These are phyloP conservation scores for Chascanopsetta lugubris DNA, from an alignment of 2,113 vertebrate genomes.

Conservation along the genomic window DNA sequence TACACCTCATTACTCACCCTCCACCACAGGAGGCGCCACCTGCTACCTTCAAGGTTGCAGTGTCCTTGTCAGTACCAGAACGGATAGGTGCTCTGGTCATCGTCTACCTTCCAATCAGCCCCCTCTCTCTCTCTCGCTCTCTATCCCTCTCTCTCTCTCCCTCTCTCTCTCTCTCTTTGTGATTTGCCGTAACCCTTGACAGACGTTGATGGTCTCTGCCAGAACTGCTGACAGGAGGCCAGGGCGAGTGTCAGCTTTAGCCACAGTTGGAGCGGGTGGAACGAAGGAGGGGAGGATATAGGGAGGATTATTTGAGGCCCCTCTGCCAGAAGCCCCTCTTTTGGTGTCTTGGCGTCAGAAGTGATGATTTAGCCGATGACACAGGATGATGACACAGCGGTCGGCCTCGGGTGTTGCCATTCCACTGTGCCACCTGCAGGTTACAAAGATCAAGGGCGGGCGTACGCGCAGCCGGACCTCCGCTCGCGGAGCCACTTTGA, in stretches of 20 bases:
- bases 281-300: constrained; percentile 38
- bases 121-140: constrained; percentile 10
- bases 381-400: constrained; percentile 49
- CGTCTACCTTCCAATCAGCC: constrained; percentile 15
- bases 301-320: constrained; percentile 46
- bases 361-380: constrained; percentile 49
- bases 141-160: constrained; percentile 1
- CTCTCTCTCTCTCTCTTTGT: constrained; percentile 14
- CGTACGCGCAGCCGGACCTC: not conserved
- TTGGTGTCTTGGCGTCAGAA: constrained; percentile 56
- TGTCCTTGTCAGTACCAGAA: constrained; percentile 51
- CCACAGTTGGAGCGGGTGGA: constrained; percentile 66
- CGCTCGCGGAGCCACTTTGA: constrained; percentile 6
- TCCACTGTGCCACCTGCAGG: constrained; percentile 43
- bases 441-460: constrained; percentile 44
- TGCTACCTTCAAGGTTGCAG: constrained; percentile 63
- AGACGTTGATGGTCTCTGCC: constrained; percentile 57
- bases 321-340: constrained; percentile 65
- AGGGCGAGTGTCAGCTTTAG: constrained; percentile 69
- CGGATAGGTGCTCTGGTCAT: constrained; percentile 28
- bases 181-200: constrained; percentile 37
- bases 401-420: constrained; percentile 27
- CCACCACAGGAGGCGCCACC: constrained; percentile 65
- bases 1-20: constrained; percentile 55
- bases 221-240: constrained; percentile 63